Base-by-base conservation (phyloP, 2,888 invertebrate genomes). In the Mellilla xanthometata region DNA sequence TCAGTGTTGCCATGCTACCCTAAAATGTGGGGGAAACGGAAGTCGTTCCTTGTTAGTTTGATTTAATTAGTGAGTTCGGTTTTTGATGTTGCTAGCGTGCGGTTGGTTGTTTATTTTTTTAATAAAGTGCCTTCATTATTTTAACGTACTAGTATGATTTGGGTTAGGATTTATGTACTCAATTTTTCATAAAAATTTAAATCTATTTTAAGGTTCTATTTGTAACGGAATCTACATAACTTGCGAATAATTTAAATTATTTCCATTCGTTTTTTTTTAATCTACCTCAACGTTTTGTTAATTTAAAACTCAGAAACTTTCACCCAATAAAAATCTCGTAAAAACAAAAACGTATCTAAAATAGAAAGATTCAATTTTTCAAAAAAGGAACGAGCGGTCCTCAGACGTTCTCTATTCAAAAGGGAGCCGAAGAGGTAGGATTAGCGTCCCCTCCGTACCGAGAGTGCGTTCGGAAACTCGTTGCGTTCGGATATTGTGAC, bases 31-130 rank as follows among this genome's bases (percentile, higher is more conserved):
- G 70, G 62, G 72, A 72, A 75, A 29, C 76, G 78, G 75, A 78
- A 81, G 74, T 78, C 70, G 66, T 65, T 55, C 64, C 73, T 81
- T 85, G 87, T 85, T 87, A 86, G 81, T 81, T 80, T 76, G 66
- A 65, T 84, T 83, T 87, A 87, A 88, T 87, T 87, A 86, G 84
- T 73, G 68, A 78, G 75, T 80, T 78, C 67, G 73, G 75, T 76
- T 78, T 81, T 77, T 72, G 72, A 75, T 76, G 76, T 72, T 70
- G 64, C 67, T 59, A 68, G 61, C 63, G 62, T 65, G 62, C 61
- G 63, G 62, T 68, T 60, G 41, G 34, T 36, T 45, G 45, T 45
- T 53, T 55, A 7, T 43, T 44, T 46, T 35, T 39, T 36, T 43
- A 15, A 38, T 50, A 40, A 47, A 27, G 28, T 26, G 29, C 32